phyloP scores from a whole-genome alignment of 53 echinoderm and acorn worm species.

The Stichopus horrens region DNA sequence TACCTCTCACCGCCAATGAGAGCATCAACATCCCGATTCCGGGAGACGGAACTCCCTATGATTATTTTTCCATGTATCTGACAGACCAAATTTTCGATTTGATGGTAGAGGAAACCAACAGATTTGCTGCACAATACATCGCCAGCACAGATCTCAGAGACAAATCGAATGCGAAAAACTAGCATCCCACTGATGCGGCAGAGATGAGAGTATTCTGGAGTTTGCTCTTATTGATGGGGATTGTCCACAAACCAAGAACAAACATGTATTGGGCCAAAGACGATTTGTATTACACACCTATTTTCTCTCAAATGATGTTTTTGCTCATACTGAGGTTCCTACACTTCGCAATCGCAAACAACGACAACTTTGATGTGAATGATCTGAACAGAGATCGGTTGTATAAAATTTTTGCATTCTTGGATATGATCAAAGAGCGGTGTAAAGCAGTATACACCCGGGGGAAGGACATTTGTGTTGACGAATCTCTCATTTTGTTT shows the following conservation, averaged over 20 bases:
- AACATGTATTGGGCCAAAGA: neutral
- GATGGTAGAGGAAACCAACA: neutral
- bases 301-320: neutral
- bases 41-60: too few relatives aligned
- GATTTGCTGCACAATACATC: neutral
- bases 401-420: neutral
- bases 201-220: neutral
- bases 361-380: neutral
- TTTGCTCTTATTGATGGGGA: neutral
- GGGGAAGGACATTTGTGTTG: neutral
- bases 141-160: neutral
- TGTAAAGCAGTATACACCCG: neutral
- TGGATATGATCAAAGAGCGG: neutral
- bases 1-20: too few relatives aligned
- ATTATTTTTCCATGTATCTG: too few relatives aligned
- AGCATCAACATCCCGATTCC: too few relatives aligned
- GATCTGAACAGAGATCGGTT: neutral
- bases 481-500: conserved; percentile 7
- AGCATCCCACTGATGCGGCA: neutral
- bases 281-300: neutral
- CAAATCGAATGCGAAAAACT: neutral
- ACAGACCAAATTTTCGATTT: too few relatives aligned
- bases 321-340: neutral
- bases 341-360: conserved; percentile 13
- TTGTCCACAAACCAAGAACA: neutral